Conservation (phyloP, 2,888 invertebrate species). For the Acleris sparsana region DNA sequence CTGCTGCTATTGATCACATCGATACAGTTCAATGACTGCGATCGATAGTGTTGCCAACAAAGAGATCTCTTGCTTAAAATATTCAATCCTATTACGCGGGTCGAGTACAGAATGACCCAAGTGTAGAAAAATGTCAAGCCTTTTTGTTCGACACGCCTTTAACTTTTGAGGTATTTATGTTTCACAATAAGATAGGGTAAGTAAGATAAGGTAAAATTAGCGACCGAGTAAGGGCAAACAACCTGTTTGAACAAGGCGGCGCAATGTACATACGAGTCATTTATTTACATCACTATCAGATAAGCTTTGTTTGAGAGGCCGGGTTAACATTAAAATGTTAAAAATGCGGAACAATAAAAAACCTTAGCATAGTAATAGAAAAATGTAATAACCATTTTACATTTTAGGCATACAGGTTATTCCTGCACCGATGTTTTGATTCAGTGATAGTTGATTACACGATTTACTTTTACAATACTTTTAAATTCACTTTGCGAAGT, state of each 20-base stretch:
- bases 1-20: no score
- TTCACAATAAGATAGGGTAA: conserved; percentile 31
- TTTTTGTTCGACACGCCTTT: conserved; percentile 17
- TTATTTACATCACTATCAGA: conserved; percentile 28
- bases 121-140: neutral
- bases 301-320: conserved; percentile 29
- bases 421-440: no score
- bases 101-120: neutral
- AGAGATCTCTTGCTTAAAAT: no score
- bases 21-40: neutral
- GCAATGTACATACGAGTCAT: conserved; percentile 13
- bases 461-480: no score
- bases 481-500: neutral
- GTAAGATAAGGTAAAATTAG: conserved; percentile 28
- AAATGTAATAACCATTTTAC: no score
- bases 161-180: conserved; percentile 16
- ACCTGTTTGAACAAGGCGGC: conserved; percentile 30
- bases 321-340: conserved; percentile 10
- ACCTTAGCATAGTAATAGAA: neutral
- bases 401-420: no score
- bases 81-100: neutral
- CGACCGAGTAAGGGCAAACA: conserved; percentile 19
- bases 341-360: conserved; percentile 7
- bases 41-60: neutral
- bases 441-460: no score